Percentiles rank a stretch among this genome's conserved stretches.
phyloP scores from a whole-genome alignment of 2,888 invertebrate species.

The Leptodirus hochenwartii region DNA sequence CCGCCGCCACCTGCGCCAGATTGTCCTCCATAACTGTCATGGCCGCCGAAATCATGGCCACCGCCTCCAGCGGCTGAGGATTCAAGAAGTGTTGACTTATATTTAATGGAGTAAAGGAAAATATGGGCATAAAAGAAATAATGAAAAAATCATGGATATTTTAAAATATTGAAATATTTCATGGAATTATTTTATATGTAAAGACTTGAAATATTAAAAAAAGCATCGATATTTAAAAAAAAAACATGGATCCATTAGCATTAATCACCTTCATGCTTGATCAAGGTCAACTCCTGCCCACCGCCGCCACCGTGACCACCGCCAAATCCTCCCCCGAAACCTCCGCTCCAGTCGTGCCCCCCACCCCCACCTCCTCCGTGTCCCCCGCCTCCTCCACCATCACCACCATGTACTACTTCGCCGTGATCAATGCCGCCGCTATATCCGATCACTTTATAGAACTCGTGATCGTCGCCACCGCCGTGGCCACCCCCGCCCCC shows the following conservation, averaged over 20 bases:
- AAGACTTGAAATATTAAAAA: too few species aligned
- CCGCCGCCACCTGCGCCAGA: constrained; percentile 8
- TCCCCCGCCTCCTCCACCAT: constrained; percentile 18
- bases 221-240: too few species aligned
- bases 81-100: too few species aligned
- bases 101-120: too few species aligned
- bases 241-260: too few species aligned
- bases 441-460: constrained; percentile 24
- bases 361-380: constrained; percentile 13
- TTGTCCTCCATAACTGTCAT: constrained; percentile 13
- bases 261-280: too few species aligned
- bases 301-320: constrained; percentile 11
- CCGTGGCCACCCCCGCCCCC: constrained; percentile 32
- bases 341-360: constrained; percentile 13
- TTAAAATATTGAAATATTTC: too few species aligned
- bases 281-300: too few species aligned
- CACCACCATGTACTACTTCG: constrained; percentile 17
- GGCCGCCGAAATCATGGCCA: constrained; percentile 12
- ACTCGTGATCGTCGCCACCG: constrained; percentile 40
- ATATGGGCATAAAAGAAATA: too few species aligned
- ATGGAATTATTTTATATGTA: too few species aligned
- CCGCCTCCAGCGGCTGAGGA: too few species aligned
- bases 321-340: constrained; percentile 18
- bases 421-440: constrained; percentile 18
- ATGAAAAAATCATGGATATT: too few species aligned